Conservation (phyloP, 2,888 invertebrate species). For the Ditula angustiorana region DNA sequence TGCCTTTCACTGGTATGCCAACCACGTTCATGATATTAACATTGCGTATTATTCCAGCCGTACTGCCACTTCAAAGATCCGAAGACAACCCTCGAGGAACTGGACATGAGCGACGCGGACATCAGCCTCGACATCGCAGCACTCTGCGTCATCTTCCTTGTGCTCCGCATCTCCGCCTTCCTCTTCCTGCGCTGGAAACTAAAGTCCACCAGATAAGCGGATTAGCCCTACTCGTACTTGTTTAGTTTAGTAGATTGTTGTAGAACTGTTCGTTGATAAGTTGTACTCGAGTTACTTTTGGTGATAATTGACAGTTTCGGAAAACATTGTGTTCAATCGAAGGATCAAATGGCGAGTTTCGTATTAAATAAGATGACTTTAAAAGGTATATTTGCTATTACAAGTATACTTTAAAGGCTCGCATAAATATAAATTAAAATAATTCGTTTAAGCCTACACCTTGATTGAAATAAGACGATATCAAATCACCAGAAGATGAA, state of each 20-base stretch:
- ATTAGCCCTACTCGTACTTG: constrained; percentile 5
- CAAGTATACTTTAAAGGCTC: not conserved
- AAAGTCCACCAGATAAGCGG: constrained; percentile 89
- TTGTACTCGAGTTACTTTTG: not conserved
- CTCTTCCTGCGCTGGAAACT: constrained; percentile 95
- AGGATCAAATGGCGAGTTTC: not conserved
- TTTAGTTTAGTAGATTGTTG: not conserved
- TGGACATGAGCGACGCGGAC: constrained; percentile 93
- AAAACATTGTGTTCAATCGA: not conserved
- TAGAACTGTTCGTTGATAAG: too few species aligned
- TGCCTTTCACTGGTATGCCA: too few species aligned
- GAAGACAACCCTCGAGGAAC: constrained; percentile 92
- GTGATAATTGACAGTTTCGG: not conserved
- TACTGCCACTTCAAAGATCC: constrained; percentile 96
- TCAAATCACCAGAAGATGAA: constrained; percentile 2
- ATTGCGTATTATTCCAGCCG: constrained; percentile 69
- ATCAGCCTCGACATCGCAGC: constrained; percentile 93
- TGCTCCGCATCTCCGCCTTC: constrained; percentile 92
- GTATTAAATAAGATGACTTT: not conserved
- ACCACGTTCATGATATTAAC: not conserved
- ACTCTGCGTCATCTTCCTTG: constrained; percentile 91
- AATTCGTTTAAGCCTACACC: too few species aligned
- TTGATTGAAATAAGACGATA: not conserved
- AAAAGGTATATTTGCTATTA: not conserved
- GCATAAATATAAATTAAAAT: not conserved